Evolutionary conservation across 2,113 vertebrate genomes (phyloP).

Genomic region (Sinocyclocheilus grahami): DNA sequence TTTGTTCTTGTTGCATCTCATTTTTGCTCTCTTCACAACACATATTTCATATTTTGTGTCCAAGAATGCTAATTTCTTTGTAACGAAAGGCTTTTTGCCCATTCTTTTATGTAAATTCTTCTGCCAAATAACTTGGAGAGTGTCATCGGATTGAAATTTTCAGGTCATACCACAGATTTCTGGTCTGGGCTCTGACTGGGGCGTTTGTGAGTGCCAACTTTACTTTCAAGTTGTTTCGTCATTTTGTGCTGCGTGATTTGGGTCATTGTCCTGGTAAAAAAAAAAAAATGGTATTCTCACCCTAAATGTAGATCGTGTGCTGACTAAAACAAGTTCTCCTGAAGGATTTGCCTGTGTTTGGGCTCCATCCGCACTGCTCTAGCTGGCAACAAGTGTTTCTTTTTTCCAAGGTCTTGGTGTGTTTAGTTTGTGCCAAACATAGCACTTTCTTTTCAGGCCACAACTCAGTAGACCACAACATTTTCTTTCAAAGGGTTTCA

Average conservation of each 20-base stretch:
- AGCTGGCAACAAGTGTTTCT: not conserved
- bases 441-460: conserved; percentile 22
- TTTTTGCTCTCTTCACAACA: conserved; percentile 2
- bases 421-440: conserved; percentile 31
- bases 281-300: not conserved
- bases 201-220: not conserved
- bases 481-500: conserved; percentile 36
- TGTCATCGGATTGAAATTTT: not conserved
- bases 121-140: conserved; percentile 17
- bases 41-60: not conserved
- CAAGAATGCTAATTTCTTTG: conserved; percentile 25
- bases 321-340: not conserved
- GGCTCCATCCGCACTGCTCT: not conserved
- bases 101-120: conserved; percentile 9
- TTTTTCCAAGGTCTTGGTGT: conserved; percentile 6
- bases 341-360: conserved; percentile 2
- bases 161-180: conserved; percentile 16
- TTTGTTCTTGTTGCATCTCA: not conserved
- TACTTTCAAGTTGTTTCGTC: not conserved
- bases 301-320: not conserved
- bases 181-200: conserved; percentile 17
- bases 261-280: conserved; percentile 25
- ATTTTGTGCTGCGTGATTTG: not conserved
- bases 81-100: conserved; percentile 19
- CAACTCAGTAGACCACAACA: conserved; percentile 27